phyloP scores from a whole-genome alignment of 2,888 invertebrate species.

The Trachelus troglodyta region DNA sequence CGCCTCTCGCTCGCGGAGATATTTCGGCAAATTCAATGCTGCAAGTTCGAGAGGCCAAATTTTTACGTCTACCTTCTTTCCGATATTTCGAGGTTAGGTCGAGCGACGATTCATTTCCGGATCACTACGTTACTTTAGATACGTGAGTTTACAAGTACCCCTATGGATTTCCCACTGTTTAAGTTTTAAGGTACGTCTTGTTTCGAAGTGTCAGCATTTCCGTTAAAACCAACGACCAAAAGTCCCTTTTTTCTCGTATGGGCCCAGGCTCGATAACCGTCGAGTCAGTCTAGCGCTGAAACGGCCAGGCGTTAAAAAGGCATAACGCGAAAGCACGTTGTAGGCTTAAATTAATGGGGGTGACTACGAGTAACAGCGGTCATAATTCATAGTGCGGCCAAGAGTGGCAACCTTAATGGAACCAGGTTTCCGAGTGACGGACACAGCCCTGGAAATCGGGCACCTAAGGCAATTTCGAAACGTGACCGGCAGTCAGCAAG shows the following conservation, averaged over 20 bases:
- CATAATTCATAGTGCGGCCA: neutral
- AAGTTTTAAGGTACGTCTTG: too few relatives aligned
- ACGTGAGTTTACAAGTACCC: too few relatives aligned
- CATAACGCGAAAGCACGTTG: neutral
- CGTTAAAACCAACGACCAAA: neutral
- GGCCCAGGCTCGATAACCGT: neutral
- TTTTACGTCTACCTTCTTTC: too few relatives aligned
- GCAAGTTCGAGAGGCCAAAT: too few relatives aligned
- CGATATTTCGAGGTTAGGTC: too few relatives aligned
- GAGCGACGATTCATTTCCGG: neutral
- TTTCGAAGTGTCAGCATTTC: neutral
- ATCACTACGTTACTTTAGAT: neutral
- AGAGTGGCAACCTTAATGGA: neutral
- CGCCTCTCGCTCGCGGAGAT: neutral
- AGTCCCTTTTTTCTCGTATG: neutral
- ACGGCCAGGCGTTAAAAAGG: neutral
- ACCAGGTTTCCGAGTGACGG: neutral
- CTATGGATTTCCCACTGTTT: too few relatives aligned
- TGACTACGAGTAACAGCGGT: neutral
- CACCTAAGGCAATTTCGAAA: neutral
- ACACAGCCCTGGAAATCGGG: neutral
- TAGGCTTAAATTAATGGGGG: neutral
- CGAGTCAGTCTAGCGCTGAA: neutral
- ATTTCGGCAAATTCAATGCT: neutral
- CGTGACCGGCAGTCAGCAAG: too few relatives aligned